Evolutionary conservation across 2,888 invertebrate species (phyloP).

Genomic region (Lithosia quadra): DNA sequence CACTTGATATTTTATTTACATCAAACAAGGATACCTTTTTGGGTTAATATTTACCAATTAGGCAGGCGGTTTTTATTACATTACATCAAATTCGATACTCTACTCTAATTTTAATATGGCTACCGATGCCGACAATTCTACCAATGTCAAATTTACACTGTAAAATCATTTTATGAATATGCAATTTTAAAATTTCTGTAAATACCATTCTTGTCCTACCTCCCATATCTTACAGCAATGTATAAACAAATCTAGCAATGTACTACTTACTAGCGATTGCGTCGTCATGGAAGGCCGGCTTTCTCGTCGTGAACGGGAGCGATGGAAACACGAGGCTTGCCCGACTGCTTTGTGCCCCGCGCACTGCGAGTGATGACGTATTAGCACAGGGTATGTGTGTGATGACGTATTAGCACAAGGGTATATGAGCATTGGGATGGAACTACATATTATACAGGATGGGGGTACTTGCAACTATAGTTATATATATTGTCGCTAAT

Average conservation of each 20-base stretch:
- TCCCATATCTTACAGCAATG: background rate
- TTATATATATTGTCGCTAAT: background rate
- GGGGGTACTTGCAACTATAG: too few relatives aligned
- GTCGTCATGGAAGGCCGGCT: slow-evolving; percentile 85
- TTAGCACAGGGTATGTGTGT: slow-evolving; percentile 37
- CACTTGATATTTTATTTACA: too few relatives aligned
- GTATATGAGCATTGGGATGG: background rate
- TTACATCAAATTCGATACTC: too few relatives aligned
- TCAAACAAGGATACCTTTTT: too few relatives aligned
- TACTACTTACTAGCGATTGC: slow-evolving; percentile 79
- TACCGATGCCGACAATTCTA: too few relatives aligned
- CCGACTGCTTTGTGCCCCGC: slow-evolving; percentile 89
- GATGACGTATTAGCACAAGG: slow-evolving; percentile 40
- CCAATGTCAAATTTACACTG: too few relatives aligned
- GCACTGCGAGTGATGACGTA: slow-evolving; percentile 65
- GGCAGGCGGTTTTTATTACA: too few relatives aligned
- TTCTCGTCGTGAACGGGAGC: slow-evolving; percentile 88
- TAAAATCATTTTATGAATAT: too few relatives aligned
- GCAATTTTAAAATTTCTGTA: too few relatives aligned
- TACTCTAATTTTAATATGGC: too few relatives aligned
- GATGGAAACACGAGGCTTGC: slow-evolving; percentile 93
- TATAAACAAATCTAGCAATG: slow-evolving; percentile 25
- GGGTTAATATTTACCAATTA: too few relatives aligned
- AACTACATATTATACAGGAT: background rate
- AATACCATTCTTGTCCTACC: background rate